Evolutionary conservation across 2,888 invertebrate species (phyloP), one percentile per base, ranked within the genome.

Genomic region (Drosophila yooni): DNA sequence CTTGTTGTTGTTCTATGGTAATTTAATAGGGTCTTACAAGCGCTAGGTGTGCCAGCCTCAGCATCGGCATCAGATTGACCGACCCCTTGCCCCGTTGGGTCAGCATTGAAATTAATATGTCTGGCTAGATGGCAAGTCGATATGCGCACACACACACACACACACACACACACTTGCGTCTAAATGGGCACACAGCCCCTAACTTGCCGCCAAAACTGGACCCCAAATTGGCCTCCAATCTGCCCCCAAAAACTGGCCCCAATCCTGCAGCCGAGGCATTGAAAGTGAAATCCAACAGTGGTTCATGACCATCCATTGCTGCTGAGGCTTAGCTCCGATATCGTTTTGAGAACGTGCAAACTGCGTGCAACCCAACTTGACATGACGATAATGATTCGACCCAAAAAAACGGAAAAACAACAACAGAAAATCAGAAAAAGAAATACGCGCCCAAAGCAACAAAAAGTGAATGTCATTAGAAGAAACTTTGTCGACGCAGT

Each of bases 361-460:
- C 85, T 88, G 84, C 87, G 84, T 81, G 83, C 89, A 69, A 70
- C 52, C 72, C 89, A 87, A 84, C 89, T 89, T 80, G 90, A 79
- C 83, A 76, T 74, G 86, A 81, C 87, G 90, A 88, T 89, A 88
- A 89, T 88, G 87, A 83, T 86, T 88, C 21, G 87, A 88, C 87
- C 89, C 78, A 86, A 87, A 87, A 86, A 86, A 51, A 31, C 10
- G 33, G 33, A 6, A 21, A 46, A 21, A 6, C 2, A 43, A 40
- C 5, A 43, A 43, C 21, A 52, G 21, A 46, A 46, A 46, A 46
- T 46, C 25, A 43, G n/a, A 38, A 57, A 36, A 27, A 21, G 57
- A 50, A 53, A 68, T 57, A 57, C 29, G 54, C 79, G 73, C 52
- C 76, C 79, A 52, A 46, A 67, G 78, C 78, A 69, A 71, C 67